phyloP scores from a whole-genome alignment of 2,797 vertebrate genomes.

The Masticophis lateralis region DNA sequence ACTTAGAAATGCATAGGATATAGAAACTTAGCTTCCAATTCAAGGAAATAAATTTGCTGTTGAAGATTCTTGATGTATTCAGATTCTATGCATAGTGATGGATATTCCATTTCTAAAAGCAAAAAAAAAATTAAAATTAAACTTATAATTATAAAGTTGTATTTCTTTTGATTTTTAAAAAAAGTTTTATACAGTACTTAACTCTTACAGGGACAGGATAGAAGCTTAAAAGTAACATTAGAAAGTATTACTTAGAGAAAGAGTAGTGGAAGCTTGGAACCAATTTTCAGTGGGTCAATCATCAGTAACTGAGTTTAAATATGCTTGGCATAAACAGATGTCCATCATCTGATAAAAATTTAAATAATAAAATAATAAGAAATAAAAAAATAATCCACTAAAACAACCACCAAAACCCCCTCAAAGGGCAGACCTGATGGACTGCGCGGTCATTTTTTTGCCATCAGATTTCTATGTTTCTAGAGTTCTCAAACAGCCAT shows the following conservation, averaged over 20 bases:
- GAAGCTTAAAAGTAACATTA: neutral
- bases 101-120: constrained; percentile 2
- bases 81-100: constrained; percentile 16
- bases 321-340: neutral
- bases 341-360: neutral
- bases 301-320: neutral
- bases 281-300: neutral
- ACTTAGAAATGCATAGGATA: constrained; percentile 2
- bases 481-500: neutral
- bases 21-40: constrained; percentile 51
- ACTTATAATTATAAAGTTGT: neutral
- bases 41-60: constrained; percentile 44
- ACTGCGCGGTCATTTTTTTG: too few relatives aligned
- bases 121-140: neutral
- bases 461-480: too few relatives aligned
- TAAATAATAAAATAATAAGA: too few relatives aligned
- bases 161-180: neutral
- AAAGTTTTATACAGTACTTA: neutral
- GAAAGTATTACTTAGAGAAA: neutral
- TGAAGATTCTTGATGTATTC: constrained; percentile 48
- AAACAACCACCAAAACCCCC: too few relatives aligned
- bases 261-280: neutral
- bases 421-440: neutral
- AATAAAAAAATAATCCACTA: too few relatives aligned
- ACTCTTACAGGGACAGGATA: neutral